phyloP scores from a whole-genome alignment of 2,797 vertebrate species.

The Thunnus albacares region DNA sequence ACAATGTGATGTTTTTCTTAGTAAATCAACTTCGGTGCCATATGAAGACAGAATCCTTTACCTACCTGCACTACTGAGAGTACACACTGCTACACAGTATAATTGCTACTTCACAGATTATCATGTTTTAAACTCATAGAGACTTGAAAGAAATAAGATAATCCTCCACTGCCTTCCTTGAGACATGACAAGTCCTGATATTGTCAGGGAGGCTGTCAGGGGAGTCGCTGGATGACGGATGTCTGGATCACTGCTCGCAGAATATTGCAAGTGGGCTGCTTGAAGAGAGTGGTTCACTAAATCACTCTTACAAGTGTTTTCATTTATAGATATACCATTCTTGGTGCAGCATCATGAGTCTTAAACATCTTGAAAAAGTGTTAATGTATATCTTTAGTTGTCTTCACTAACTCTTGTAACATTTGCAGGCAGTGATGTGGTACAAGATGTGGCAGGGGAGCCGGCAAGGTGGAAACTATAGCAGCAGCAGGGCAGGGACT shows the following conservation, averaged over 20 bases:
- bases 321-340: not conserved
- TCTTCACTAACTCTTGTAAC: slow-evolving; percentile 3
- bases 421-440: slow-evolving; percentile 71
- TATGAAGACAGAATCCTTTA: not conserved
- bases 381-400: not conserved
- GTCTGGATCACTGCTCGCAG: slow-evolving; percentile 17
- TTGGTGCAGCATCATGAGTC: not conserved
- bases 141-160: not conserved
- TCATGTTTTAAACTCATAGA: slow-evolving; percentile 8
- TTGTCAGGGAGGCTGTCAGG: slow-evolving; percentile 13
- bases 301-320: slow-evolving; percentile 7
- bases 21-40: not conserved
- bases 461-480: slow-evolving; percentile 15
- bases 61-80: not conserved
- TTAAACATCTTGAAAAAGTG: not conserved
- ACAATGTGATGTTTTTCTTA: not conserved
- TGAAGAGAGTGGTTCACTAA: slow-evolving; percentile 1
- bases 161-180: not conserved
- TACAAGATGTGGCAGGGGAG: slow-evolving; percentile 58
- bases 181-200: slow-evolving; percentile 22
- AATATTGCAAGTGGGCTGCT: slow-evolving; percentile 23
- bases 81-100: not conserved
- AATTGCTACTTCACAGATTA: slow-evolving; percentile 11
- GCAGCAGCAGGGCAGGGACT: slow-evolving; percentile 27
- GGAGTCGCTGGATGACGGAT: slow-evolving; percentile 16